Conservation (phyloP, 1,140 invertebrate species). For the Nixonia krombeini region DNA sequence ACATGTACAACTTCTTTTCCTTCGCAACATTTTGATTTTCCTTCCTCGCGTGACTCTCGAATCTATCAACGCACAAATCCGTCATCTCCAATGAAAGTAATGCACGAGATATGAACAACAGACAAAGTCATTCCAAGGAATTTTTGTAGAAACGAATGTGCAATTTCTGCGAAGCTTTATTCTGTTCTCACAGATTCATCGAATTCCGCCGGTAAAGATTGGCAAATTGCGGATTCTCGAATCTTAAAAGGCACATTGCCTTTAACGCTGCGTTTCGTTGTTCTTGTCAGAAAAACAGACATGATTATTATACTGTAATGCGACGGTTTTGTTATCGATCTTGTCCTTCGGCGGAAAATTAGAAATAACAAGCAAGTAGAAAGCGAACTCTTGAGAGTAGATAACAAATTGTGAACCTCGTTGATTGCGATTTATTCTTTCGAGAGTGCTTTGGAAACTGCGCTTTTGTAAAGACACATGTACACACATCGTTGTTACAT, state of each 20-base stretch:
- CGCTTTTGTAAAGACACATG: constrained; percentile 4
- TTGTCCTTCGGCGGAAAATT: constrained; percentile 20
- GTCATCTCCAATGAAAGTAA: constrained; percentile 9
- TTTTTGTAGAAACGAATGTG: constrained; percentile 19
- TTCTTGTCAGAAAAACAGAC: constrained; percentile 13
- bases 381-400: constrained; percentile 1
- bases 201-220: constrained; percentile 2
- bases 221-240: constrained; percentile 4
- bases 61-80: constrained; percentile 28
- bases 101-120: constrained; percentile 7
- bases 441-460: constrained; percentile 23
- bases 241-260: constrained; percentile 1
- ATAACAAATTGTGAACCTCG: constrained; percentile 14
- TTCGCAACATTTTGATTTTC: constrained; percentile 5
- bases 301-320: constrained; percentile 5
- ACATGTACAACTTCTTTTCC: constrained; percentile 10
- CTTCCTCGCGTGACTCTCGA: constrained; percentile 11
- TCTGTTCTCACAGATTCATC: constrained; percentile 14
- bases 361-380: neutral
- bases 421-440: constrained; percentile 23
- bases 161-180: constrained; percentile 42
- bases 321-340: constrained; percentile 7
- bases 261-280: constrained; percentile 22
- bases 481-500: neutral
- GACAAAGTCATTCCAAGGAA: constrained; percentile 36